phyloP scores from a whole-genome alignment of 2,113 vertebrate genomes.

The Notiomystis cincta region DNA sequence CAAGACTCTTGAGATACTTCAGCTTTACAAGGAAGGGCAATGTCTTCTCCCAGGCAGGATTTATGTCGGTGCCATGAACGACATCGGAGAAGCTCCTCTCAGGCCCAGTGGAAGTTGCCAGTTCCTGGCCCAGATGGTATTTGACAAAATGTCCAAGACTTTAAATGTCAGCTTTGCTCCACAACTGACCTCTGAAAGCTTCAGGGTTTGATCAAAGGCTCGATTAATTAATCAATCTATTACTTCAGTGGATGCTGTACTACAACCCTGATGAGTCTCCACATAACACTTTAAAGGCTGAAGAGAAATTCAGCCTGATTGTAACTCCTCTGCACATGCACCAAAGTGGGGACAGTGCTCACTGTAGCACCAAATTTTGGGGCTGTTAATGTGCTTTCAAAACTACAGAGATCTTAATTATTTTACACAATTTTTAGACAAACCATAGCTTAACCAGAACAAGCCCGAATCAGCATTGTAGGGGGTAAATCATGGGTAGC shows the following conservation, averaged over 20 bases:
- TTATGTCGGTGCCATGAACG: not conserved
- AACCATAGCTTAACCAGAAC: not conserved
- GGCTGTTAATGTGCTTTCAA: not conserved
- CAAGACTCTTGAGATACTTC: not conserved
- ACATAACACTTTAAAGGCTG: not conserved
- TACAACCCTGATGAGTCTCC: not conserved
- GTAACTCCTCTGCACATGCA: rapidly evolving
- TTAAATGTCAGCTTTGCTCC: not conserved
- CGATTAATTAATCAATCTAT: not conserved
- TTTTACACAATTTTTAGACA: not conserved
- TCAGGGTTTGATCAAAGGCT: not conserved
- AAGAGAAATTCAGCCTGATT: not conserved
- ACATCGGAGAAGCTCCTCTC: not conserved
- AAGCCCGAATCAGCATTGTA: not conserved
- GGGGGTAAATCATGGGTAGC: conserved; percentile 30
- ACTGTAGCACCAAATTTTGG: not conserved
- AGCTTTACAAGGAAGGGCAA: not conserved
- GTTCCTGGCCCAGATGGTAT: not conserved
- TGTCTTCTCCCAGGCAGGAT: not conserved
- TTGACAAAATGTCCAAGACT: not conserved
- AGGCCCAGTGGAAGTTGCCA: not conserved
- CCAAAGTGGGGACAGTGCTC: not conserved
- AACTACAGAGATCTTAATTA: not conserved
- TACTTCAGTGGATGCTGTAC: not conserved
- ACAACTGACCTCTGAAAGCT: not conserved